phyloP scores from a whole-genome alignment of 2,888 invertebrate genomes.

The Exephanes ischioxanthus region DNA sequence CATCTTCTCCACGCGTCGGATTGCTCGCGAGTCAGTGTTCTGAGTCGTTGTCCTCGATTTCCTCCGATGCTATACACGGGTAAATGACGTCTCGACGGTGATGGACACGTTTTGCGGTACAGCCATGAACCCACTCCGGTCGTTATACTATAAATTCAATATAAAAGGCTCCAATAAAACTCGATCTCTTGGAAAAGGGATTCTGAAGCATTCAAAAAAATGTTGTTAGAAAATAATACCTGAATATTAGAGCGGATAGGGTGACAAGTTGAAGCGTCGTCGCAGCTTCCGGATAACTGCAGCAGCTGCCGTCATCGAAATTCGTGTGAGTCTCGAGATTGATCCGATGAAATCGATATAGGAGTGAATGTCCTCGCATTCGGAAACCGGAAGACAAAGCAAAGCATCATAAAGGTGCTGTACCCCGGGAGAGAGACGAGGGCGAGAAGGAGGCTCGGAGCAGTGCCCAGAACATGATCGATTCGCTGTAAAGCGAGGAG shows the following conservation, averaged over 20 bases:
- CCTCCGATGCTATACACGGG: slow-evolving; percentile 85
- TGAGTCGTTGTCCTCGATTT: slow-evolving; percentile 72
- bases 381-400: too few relatives aligned
- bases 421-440: too few relatives aligned
- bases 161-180: too few relatives aligned
- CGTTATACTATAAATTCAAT: too few relatives aligned
- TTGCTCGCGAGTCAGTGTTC: slow-evolving; percentile 93
- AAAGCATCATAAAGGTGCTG: too few relatives aligned
- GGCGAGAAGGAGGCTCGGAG: slow-evolving; percentile 76
- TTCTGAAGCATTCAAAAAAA: too few relatives aligned
- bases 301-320: slow-evolving; percentile 98
- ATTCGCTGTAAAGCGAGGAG: slow-evolving; percentile 93
- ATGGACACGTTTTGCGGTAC: slow-evolving; percentile 53
- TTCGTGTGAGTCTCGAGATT: slow-evolving; percentile 84
- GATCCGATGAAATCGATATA: too few relatives aligned
- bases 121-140: too few relatives aligned
- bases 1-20: slow-evolving; percentile 98
- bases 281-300: slow-evolving; percentile 94
- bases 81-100: slow-evolving; percentile 76
- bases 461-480: slow-evolving; percentile 92
- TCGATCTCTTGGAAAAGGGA: too few relatives aligned
- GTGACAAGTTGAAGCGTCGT: slow-evolving; percentile 95
- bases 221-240: slow-evolving; percentile 86
- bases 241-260: slow-evolving; percentile 91
- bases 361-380: too few relatives aligned